Conservation (phyloP, 1,140 invertebrate species). For the Lucilia sericata region DNA sequence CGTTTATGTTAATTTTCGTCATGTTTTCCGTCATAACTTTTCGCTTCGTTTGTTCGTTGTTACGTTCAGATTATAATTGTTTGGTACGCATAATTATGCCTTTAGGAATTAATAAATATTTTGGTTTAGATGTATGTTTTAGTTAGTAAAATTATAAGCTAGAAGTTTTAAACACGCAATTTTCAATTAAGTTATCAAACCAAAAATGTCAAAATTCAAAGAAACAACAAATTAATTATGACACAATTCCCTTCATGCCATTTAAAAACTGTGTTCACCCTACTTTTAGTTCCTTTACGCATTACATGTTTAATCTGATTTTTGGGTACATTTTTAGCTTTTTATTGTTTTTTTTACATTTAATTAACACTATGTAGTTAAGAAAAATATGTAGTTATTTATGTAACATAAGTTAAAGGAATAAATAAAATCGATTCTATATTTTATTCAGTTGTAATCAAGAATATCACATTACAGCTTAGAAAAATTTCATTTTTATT, state of each 20-base stretch:
- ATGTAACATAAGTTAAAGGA: too few species aligned
- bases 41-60: neutral
- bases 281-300: too few species aligned
- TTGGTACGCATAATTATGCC: slow-evolving; percentile 34
- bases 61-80: slow-evolving; percentile 24
- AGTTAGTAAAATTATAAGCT: neutral
- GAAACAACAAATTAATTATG: slow-evolving; percentile 37
- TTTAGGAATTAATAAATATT: neutral
- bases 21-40: slow-evolving; percentile 6
- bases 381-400: too few species aligned
- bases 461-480: too few species aligned
- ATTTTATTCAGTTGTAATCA: too few species aligned
- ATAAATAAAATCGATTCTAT: too few species aligned
- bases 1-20: slow-evolving; percentile 39
- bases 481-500: too few species aligned
- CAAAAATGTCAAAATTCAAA: slow-evolving; percentile 39
- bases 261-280: neutral
- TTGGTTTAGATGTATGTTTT: neutral
- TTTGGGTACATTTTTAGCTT: too few species aligned
- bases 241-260: neutral
- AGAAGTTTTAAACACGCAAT: slow-evolving; percentile 1
- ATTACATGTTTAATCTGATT: too few species aligned
- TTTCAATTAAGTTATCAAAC: slow-evolving; percentile 39
- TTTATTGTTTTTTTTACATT: too few species aligned
- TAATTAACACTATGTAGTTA: too few species aligned